Base-by-base conservation (phyloP, 2,888 invertebrate genomes). In the Lysandra coridon region DNA sequence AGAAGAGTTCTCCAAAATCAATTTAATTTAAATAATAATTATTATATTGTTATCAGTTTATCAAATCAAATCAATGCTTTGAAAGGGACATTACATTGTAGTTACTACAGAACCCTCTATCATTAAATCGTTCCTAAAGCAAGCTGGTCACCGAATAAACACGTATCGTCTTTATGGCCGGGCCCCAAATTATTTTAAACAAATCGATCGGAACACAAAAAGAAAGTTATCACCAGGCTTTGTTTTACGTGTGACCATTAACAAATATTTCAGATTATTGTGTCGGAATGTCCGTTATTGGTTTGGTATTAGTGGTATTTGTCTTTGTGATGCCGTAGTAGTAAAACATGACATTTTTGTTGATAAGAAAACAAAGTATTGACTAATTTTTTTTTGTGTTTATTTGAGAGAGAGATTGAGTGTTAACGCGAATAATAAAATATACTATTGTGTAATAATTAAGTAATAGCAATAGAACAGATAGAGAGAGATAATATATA, bases 191-290 rank as follows among this genome's bases (percentile, higher is more conserved):
- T 37, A 69, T 37, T 69, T 69, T 37, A 69, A 69, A 69, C 69
- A 69, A 69, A 69, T 69, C 69, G 69, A 69, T 69, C 33, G 69
- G 33, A 69, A 14, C 33, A 14, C 33, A 37, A 69, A 69, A 12
- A 69, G 69, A 69, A 69, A 69, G 69, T 69, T 33, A 69, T 69
- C 69, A 23, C 30, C 12, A 30, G 30, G 64, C 64, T 69, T 69
- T 69, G 69, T 69, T 69, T 69, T 33, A 69, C 33, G 69, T 69
- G 69, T 69, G 69, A 69, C 69, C 69, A 69, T 69, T 69, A 69
- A 69, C 33, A 37, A 69, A 69, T 37, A 69, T 69, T 37, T 69
- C 69, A 33, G 69, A 69, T 69, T 69, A 69, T 69, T 14, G 33
- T 69, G 37, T 37, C 33, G 69, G 69, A 33, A 69, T 69, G 69